phyloP scores from a whole-genome alignment of 2,888 invertebrate genomes.

The Xestia xanthographa region DNA sequence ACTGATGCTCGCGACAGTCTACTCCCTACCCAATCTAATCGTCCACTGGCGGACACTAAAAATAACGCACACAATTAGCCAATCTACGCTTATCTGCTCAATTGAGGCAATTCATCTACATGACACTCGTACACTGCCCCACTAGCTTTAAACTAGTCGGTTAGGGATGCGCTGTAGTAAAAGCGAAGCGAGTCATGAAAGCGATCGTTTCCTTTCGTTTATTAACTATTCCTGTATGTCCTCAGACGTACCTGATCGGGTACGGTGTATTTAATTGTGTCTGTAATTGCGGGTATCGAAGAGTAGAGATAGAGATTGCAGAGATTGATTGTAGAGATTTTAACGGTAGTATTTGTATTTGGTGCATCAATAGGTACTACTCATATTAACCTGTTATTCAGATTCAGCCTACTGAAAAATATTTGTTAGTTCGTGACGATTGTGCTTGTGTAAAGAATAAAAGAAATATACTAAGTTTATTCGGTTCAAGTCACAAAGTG shows the following conservation, averaged over 20 bases:
- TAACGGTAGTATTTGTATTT: neutral
- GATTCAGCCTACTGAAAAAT: neutral
- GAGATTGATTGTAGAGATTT: too few species aligned
- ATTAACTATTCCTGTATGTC: neutral
- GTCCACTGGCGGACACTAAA: conserved; percentile 77
- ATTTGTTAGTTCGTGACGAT: neutral
- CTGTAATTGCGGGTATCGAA: too few species aligned
- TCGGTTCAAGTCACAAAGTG: neutral
- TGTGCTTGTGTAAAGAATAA: neutral
- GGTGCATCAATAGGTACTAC: neutral
- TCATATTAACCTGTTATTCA: neutral
- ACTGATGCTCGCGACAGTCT: neutral
- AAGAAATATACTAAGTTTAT: too few species aligned
- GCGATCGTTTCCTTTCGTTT: neutral
- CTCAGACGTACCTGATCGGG: too few species aligned
- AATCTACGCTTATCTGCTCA: conserved; percentile 76
- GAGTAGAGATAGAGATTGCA: too few species aligned
- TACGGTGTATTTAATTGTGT: too few species aligned
- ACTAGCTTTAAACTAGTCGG: conserved; percentile 41
- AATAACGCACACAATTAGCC: conserved; percentile 83
- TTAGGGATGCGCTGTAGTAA: neutral
- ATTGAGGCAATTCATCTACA: conserved; percentile 78
- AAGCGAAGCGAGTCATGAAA: conserved; percentile 8
- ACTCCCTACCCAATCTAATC: conserved; percentile 57
- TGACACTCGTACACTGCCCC: conserved; percentile 46